Evolutionary conservation across 2,888 invertebrate species (phyloP), one percentile per base, ranked within the genome.

Genomic region (Rhamphomyia laevipes): DNA sequence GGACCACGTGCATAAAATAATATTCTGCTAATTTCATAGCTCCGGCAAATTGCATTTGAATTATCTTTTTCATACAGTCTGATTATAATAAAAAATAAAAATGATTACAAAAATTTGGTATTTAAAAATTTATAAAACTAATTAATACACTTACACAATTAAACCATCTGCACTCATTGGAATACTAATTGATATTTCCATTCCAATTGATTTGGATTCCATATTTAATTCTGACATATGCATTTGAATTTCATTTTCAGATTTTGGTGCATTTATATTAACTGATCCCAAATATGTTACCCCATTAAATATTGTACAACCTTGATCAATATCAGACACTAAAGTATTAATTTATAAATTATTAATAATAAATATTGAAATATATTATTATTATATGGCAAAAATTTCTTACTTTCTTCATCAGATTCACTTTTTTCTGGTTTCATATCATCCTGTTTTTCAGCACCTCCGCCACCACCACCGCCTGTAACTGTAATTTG

Each of bases 1-100:
- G 83, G 80, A 9, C 97, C 97, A 45, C 93, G 84, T 9, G 93
- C 93, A 72, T 95, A 97, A 74, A 95, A 93, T 53, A 93, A 77
- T 56, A 96, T 95, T 55, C 91, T 82, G 61, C 91, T 90, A 50
- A 96, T 88, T 58, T 91, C 86, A 67, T 92, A 97, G 4, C 86
- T 81, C 0, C 88, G 82, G 56, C 91, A 86, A 55, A 91, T 86
- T 48, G 82, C 74, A 45, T 74, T 77, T 48, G 61, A 58, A 30
- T 21, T 45, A 65, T 90, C 86, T 4, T 87, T 87, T 68, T 97
- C 95, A 63, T 92, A 86, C 9, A 88, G 69, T 33, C 87, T 89
- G 67, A 17, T 66, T 59, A 51, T 48, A 46, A 46, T 40, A 35
- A 45, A 50, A 49, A 17, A 33, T 31, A 45, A 38, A 18, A 44